Evolutionary conservation across 2,797 vertebrate species (phyloP), one percentile per base, ranked within the genome.

Genomic region (Pipistrellus pygmaeus): DNA sequence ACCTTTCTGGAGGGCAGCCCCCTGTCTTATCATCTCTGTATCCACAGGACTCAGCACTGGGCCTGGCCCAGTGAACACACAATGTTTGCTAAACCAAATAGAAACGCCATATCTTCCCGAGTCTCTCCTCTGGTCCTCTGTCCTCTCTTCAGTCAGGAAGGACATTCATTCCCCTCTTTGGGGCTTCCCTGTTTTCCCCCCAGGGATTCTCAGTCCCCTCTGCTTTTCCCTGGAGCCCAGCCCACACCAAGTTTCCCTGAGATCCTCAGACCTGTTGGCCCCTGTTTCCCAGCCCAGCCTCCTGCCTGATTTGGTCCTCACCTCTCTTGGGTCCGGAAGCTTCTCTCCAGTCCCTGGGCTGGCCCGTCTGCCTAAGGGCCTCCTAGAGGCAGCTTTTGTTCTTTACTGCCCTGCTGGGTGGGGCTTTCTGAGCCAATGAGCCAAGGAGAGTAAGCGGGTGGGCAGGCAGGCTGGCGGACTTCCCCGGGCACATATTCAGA

Each of bases 381-480:
- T 96, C 93, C 95, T 0, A 7, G 72, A 93, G 95, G 95, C 66
- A 94, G 92, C 68, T 97, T 97, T 97, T 97, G 95, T 96, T 92
- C 13, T 68, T 76, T 13, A 35, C 82, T 93, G 2, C 4, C 62
- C n/a, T 60, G 69, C 57, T 91, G 97, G 97, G 97, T 84, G 97
- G 90, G 88, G 93, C 96, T 14, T 35, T 87, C 94, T 38, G 86
- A 87, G 55, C 96, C 94, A 97, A 93, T 96, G 94, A 96, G 85
- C 94, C 96, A 80, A 93, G 90, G 46, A 95, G 96, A 95, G 95
- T 44, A 82, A 88, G 23, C 0, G 9, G 94, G 87, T 95, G 90
- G 96, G 91, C 44, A 62, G 95, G 89, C 25, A 1, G 90, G 64
- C 35, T 11, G 78, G 62, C 0, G 53, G 88, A 90, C 82, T 96